These are phyloP conservation scores for Litocranius walleri DNA, from an alignment of 2,113 vertebrate species.

Conservation along the genomic window DNA sequence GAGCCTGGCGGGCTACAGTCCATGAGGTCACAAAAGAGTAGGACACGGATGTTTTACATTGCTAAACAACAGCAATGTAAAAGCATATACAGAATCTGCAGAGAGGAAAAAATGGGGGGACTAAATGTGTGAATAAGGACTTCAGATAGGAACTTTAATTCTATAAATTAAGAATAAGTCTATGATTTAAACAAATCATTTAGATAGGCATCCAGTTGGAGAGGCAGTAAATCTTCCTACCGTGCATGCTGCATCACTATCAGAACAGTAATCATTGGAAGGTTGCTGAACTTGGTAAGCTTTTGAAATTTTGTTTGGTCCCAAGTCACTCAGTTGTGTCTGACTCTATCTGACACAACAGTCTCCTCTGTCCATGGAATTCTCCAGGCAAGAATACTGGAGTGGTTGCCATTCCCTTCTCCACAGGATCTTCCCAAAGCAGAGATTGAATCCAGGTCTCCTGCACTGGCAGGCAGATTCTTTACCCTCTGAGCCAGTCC, in stretches of 20 bases:
- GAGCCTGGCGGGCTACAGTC: neutral
- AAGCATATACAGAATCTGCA: conserved; percentile 48
- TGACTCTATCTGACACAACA: neutral
- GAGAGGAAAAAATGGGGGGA: conserved; percentile 14
- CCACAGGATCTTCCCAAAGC: neutral
- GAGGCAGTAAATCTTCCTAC: neutral
- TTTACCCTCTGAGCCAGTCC: too few relatives aligned
- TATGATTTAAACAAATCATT: neutral
- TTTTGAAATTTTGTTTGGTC: neutral
- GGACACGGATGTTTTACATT: neutral
- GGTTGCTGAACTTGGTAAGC: neutral
- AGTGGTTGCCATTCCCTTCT: neutral
- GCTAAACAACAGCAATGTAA: neutral
- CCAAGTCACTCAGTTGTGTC: neutral
- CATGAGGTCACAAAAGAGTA: neutral
- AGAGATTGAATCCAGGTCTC: neutral
- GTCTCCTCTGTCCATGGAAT: neutral
- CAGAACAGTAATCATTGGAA: neutral
- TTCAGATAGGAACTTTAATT: conserved; percentile 56
- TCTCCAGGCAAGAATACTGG: neutral
- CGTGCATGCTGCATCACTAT: neutral
- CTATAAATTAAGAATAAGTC: neutral
- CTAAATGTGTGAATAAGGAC: neutral
- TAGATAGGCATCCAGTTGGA: neutral
- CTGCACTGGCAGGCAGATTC: neutral